Percentiles rank a stretch among this genome's conserved stretches.
Evolutionary conservation across 2,797 vertebrate species (phyloP).

Genomic region (Cyclopterus lumpus): DNA sequence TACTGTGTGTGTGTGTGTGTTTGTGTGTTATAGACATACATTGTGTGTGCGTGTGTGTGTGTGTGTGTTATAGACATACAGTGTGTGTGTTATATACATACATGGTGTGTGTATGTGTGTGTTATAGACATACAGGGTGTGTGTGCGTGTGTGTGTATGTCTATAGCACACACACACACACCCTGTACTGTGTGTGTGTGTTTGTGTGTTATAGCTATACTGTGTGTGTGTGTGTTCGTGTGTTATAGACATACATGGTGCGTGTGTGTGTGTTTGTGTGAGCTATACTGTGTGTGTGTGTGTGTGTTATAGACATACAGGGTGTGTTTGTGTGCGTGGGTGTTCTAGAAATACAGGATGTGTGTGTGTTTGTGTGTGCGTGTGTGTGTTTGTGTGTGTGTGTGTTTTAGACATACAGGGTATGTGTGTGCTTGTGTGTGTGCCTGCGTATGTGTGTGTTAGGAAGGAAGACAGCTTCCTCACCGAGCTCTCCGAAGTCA

Average conservation of each 20-base stretch:
- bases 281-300: conserved; percentile 1
- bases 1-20: not conserved
- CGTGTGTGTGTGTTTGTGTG: not conserved
- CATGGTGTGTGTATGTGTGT: not conserved
- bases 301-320: too few species aligned
- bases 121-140: too few species aligned
- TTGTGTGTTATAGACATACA: too few species aligned
- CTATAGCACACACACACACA: too few species aligned
- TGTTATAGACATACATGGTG: too few species aligned
- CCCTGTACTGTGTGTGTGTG: conserved; percentile 3
- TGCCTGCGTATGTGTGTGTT: not conserved
- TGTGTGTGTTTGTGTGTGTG: not conserved
- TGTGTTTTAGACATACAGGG: too few species aligned
- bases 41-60: not conserved
- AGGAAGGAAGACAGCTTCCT: conserved; percentile 24
- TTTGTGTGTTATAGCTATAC: too few species aligned
- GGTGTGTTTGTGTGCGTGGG: not conserved
- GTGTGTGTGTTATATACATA: not conserved
- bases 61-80: too few species aligned
- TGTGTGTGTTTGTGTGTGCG: not conserved
- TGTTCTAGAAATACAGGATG: too few species aligned
- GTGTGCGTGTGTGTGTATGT: not conserved
- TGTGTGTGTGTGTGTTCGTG: not conserved
- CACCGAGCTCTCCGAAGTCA: conserved; percentile 37
- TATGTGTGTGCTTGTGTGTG: not conserved